Evolutionary conservation across 2,113 vertebrate genomes (phyloP).

Genomic region (Pluvialis apricaria): DNA sequence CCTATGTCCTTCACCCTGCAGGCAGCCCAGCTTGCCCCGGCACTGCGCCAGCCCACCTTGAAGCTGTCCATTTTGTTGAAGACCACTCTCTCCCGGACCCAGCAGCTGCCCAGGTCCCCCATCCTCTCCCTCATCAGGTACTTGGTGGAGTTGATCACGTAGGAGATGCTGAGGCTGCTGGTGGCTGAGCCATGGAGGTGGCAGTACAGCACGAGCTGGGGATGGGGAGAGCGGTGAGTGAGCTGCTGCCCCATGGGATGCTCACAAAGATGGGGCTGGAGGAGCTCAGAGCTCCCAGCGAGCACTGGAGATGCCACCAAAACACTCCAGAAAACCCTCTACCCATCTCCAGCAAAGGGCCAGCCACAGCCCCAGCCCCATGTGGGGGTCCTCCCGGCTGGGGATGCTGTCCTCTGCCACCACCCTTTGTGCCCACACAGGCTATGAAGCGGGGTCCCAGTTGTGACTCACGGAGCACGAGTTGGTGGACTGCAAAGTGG

Average conservation of each 20-base stretch:
- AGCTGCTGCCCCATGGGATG: not conserved
- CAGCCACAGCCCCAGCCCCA: not conserved
- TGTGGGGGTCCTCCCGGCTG: no score
- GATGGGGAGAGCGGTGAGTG: fast-evolving
- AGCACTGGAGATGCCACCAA: not conserved
- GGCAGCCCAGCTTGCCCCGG: not conserved
- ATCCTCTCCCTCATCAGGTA: slow-evolving; percentile 65
- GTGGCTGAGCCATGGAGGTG: slow-evolving; percentile 81
- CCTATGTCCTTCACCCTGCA: fast-evolving
- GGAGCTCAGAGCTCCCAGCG: not conserved
- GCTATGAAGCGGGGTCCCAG: fast-evolving
- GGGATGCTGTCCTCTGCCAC: not conserved
- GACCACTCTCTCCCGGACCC: slow-evolving; percentile 87
- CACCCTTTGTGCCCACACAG: fast-evolving
- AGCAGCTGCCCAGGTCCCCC: slow-evolving; percentile 80
- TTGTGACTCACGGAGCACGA: slow-evolving; percentile 46
- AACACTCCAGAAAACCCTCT: not conserved
- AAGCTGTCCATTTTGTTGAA: slow-evolving; percentile 68
- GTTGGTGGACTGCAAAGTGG: not conserved
- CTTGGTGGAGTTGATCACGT: not conserved
- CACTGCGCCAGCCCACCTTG: slow-evolving; percentile 61
- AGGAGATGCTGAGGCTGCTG: slow-evolving; percentile 75
- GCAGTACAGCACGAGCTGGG: slow-evolving; percentile 86
- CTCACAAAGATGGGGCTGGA: not conserved
- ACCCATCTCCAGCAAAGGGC: not conserved